phyloP scores from a whole-genome alignment of 2,797 vertebrate genomes.

The Bradypodion pumilum region DNA sequence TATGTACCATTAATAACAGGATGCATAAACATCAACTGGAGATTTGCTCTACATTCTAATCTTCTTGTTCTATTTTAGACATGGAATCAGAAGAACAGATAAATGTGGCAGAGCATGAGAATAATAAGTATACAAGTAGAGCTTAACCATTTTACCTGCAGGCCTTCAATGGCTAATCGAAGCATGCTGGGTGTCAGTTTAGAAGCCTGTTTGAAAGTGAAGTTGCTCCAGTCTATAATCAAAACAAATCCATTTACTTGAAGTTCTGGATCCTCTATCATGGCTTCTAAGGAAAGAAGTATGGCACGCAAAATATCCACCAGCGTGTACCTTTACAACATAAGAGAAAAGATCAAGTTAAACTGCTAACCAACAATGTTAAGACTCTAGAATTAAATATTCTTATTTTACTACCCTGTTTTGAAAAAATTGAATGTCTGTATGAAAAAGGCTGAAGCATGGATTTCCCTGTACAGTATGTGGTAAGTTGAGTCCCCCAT shows the following conservation, averaged over 20 bases:
- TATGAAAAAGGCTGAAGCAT: neutral
- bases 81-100: neutral
- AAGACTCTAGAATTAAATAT: neutral
- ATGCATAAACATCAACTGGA: neutral
- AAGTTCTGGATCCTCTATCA: constrained; percentile 97
- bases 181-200: constrained; percentile 98
- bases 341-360: constrained; percentile 47
- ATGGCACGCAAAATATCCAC: constrained; percentile 98
- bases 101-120: neutral
- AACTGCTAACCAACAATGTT: constrained; percentile 15
- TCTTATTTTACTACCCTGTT: neutral
- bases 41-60: neutral
- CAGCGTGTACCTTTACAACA: constrained; percentile 89
- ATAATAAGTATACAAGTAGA: neutral
- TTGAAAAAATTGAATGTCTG: neutral
- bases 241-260: constrained; percentile 99
- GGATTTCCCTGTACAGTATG: neutral
- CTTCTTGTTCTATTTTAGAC: neutral
- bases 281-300: constrained; percentile 94
- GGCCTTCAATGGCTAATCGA: constrained; percentile 93
- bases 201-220: constrained; percentile 98
- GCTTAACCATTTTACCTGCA: constrained; percentile 84
- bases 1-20: neutral
- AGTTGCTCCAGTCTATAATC: constrained; percentile 99
- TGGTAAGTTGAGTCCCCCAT: too few species aligned